Percentiles rank a stretch among this genome's conserved stretches.
These are phyloP conservation scores for Perdix hodgsoniae DNA, from an alignment of 2,797 vertebrate species.

Conservation along the genomic window DNA sequence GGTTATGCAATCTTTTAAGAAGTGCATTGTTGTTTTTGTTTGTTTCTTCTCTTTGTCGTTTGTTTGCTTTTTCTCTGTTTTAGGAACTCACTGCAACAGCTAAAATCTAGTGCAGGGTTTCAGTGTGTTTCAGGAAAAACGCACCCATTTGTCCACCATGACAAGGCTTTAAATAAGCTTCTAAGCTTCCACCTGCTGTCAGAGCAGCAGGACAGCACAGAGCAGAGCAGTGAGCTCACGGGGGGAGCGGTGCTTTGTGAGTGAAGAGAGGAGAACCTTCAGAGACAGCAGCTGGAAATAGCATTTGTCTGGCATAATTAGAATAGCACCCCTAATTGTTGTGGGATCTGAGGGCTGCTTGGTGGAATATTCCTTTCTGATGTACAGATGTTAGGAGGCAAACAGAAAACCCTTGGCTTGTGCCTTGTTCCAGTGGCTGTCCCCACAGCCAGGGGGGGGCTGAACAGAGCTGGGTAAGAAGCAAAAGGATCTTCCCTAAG, in stretches of 20 bases:
- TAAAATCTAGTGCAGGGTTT: constrained; percentile 58
- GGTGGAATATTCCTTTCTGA: neutral
- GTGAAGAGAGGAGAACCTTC: constrained; percentile 11
- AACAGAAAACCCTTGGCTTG: neutral
- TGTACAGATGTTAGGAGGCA: neutral
- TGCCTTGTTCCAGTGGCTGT: neutral
- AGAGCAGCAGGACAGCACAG: neutral
- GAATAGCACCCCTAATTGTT: neutral
- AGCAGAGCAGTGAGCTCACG: neutral
- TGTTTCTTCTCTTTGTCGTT: neutral
- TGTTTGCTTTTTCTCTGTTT: neutral
- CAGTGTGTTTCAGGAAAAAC: neutral
- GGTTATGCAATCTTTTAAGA: constrained; percentile 59
- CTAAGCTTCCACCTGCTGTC: constrained; percentile 46
- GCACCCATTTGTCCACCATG: neutral
- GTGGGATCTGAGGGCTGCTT: neutral
- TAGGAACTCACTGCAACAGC: constrained; percentile 44
- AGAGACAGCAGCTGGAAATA: constrained; percentile 34
- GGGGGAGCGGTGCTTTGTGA: neutral
- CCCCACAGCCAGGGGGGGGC: neutral
- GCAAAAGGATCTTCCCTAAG: constrained; percentile 8
- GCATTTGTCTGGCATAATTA: neutral
- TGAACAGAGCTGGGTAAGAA: neutral
- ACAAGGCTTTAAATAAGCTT: constrained; percentile 51
- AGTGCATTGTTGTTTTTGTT: constrained; percentile 34